These are phyloP conservation scores for Odontamblyopus lacepedii DNA, from an alignment of 2,797 vertebrate species.

Conservation along the genomic window DNA sequence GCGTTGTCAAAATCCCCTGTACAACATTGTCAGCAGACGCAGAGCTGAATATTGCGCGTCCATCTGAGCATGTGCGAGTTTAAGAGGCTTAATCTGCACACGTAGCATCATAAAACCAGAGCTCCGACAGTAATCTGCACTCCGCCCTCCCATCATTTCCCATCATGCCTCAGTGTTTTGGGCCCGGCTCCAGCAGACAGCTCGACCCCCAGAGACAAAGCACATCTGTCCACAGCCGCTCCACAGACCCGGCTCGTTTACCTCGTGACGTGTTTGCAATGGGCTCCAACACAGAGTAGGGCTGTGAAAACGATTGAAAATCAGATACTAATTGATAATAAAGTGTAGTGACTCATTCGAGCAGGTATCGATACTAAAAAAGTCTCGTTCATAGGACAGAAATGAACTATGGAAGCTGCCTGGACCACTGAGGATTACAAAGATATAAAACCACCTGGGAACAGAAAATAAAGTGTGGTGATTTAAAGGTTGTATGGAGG, in stretches of 20 bases:
- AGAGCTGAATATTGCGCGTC: background rate
- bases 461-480: no score
- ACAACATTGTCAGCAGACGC: background rate
- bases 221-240: background rate
- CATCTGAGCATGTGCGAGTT: constrained; percentile 7
- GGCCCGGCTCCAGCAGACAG: constrained; percentile 15
- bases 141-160: constrained; percentile 13
- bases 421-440: no score
- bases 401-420: no score
- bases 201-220: background rate
- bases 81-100: constrained; percentile 52
- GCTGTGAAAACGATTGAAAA: no score
- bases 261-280: background rate
- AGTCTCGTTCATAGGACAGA: no score
- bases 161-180: constrained; percentile 4
- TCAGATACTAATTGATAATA: no score
- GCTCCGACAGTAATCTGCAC: constrained; percentile 38
- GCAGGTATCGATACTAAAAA: no score
- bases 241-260: background rate
- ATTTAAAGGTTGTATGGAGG: no score
- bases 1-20: no score
- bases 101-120: constrained; percentile 46
- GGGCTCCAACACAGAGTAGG: background rate
- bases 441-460: no score
- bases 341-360: no score